Conservation (phyloP, 2,797 vertebrate genomes). For the Pseudochirops cupreus region DNA sequence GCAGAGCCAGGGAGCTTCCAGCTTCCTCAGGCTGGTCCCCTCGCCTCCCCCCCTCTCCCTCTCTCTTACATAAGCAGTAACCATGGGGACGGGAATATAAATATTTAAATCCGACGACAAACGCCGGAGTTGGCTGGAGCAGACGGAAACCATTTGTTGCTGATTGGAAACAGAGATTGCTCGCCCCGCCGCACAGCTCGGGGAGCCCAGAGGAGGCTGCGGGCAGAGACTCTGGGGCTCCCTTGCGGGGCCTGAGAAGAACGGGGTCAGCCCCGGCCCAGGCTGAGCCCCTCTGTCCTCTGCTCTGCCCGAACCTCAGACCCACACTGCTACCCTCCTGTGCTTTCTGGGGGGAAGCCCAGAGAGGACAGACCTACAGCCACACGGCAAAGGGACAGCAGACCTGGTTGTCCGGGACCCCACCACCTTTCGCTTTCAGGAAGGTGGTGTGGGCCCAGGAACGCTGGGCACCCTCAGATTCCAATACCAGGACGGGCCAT, state of each 20-base stretch:
- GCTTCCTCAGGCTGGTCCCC: background rate
- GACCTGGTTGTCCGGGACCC: too few relatives aligned
- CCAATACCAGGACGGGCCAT: background rate
- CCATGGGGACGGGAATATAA: slow-evolving; percentile 57
- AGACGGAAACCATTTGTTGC: slow-evolving; percentile 65
- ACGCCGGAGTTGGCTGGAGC: slow-evolving; percentile 20
- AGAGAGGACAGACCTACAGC: background rate
- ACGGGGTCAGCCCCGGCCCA: background rate
- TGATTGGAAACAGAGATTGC: slow-evolving; percentile 71
- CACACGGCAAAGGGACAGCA: background rate
- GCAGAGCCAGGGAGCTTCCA: background rate
- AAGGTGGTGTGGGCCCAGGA: background rate
- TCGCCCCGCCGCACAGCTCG: background rate
- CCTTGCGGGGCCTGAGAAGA: background rate
- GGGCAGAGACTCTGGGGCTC: background rate
- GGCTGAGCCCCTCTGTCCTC: background rate
- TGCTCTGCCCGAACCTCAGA: background rate
- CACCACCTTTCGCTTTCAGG: background rate
- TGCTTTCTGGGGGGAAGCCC: background rate
- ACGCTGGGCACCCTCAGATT: background rate
- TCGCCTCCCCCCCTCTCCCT: background rate
- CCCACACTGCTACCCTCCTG: background rate
- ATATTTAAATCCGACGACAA: slow-evolving; percentile 76
- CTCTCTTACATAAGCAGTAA: background rate
- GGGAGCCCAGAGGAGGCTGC: background rate